Evolutionary conservation across 2,797 vertebrate species (phyloP), one percentile per base, ranked within the genome.

Genomic region (Coregonus suidteri): DNA sequence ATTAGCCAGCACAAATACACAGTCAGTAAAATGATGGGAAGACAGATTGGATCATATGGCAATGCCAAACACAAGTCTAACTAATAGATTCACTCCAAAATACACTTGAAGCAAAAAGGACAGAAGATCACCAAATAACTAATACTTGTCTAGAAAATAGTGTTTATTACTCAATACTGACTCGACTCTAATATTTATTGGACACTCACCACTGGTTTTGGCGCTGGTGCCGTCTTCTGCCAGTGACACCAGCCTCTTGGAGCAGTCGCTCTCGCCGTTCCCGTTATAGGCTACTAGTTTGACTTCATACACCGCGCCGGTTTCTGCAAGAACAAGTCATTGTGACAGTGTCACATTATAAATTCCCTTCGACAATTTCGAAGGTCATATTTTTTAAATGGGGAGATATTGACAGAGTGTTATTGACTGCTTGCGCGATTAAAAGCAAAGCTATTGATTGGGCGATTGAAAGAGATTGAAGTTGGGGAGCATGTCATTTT

Each of bases 201-300:
- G 52, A 14, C 62, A 84, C 90, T 89, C 82, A 95, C 94, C 92
- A 3, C 86, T 89, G 73, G 83, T 88, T 65, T 90, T 90, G 79
- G 91, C 87, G 7, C 83, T 92, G 3, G 14, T 76, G 5, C 87
- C 87, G 11, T 92, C 92, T 16, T 93, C 92, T 47, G 79, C 83
- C 82, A 95, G 79, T 1, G 94, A 95, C 47, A 95, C 91, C 9
- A 95, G 90, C 41, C 85, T 82, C 76, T 89, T 91, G 14, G 93
- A 92, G 74, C 90, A 87, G 71, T 93, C 93, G 18, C 94, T 94
- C 7, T 95, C 93, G 1, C 95, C 92, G 0, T 93, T 93, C 11
- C 93, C 92, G 5, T 93, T 95, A 79, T 91, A 95, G 1, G 90
- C 92, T 83, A 94, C 92, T 67, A 96, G 89, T 80, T 94, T 93